Evolutionary conservation across 2,888 invertebrate genomes (phyloP).

Genomic region (Scaptomyza flava): DNA sequence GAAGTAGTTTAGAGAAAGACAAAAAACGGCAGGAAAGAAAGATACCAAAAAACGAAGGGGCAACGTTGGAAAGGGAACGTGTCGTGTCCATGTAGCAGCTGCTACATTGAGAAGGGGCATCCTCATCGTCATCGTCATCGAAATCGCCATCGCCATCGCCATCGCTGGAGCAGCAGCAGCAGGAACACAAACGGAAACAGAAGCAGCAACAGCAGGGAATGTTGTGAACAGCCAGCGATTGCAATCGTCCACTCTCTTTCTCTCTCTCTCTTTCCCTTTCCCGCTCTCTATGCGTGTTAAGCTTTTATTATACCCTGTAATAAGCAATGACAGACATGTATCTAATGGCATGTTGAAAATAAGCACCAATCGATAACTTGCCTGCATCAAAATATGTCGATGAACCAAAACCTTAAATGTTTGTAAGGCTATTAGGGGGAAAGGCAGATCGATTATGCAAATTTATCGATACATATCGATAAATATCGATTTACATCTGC

Average conservation of each 20-base stretch:
- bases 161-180: constrained; percentile 8
- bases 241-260: constrained; percentile 58
- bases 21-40: constrained; percentile 5
- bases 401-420: too few species aligned
- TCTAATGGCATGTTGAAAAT: neutral
- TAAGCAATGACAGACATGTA: neutral
- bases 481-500: too few species aligned
- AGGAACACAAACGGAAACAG: neutral
- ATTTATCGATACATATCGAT: too few species aligned
- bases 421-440: too few species aligned
- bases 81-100: constrained; percentile 53
- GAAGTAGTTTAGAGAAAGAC: constrained; percentile 24
- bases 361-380: too few species aligned
- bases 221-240: constrained; percentile 63
- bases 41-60: neutral
- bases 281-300: constrained; percentile 10
- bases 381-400: too few species aligned
- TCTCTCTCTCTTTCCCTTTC: constrained; percentile 13
- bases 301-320: constrained; percentile 2
- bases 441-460: too few species aligned
- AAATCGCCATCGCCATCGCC: constrained; percentile 31
- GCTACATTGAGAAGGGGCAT: constrained; percentile 37
- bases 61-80: constrained; percentile 19
- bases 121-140: constrained; percentile 33
- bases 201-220: constrained; percentile 23